Base-by-base conservation (phyloP, 2,797 vertebrate species). In the Helicolenus hilgendorfi region DNA sequence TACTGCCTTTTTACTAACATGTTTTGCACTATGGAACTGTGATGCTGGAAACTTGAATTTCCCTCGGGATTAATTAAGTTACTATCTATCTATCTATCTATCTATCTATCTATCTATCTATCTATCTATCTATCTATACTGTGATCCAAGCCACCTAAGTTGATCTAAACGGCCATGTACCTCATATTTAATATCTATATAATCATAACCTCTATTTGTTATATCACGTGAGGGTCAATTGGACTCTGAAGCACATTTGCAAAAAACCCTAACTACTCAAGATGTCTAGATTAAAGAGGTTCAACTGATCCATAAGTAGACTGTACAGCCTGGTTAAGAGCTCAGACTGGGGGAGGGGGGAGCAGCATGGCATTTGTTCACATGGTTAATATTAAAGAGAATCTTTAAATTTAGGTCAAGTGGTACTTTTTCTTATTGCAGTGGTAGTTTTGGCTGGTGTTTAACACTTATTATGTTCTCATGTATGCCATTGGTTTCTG, bases 331-430 rank as follows among this genome's bases (percentile, higher is more conserved):
- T 77, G 78, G 41, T 84, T 90, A 83, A 85, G 86, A 88, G 87
- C 88, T 92, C 49, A 91, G 29, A 68, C 31, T 70, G 83, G 88
- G 87, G 88, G 85, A 85, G 76, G 64, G 89, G 26, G 58, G 55
- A 81, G 35, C 53, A 71, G 55, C 65, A 73, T 74, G 59, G 58
- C 31, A 36, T 84, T 88, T 85, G 20, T 76, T 86, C 45, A 73
- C 60, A 64, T 58, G 27, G 72, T 88, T 77, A 36, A 68, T 87
- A 74, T 84, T 86, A 83, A 92, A 76, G 62, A 70, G 36, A 81
- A 69, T 85, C 71, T 88, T 11, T 35, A 41, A 31, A 80, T 88
- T 38, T 77, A 71, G 55, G 38, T 79, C 41, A 77, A 68, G 45
- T 72, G 9, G 31, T 75, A 13, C 6, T 67, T 72, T 83, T 84